phyloP scores from a whole-genome alignment of 92 coral and sea anemone genomes.

The Phenganax stokvisi region DNA sequence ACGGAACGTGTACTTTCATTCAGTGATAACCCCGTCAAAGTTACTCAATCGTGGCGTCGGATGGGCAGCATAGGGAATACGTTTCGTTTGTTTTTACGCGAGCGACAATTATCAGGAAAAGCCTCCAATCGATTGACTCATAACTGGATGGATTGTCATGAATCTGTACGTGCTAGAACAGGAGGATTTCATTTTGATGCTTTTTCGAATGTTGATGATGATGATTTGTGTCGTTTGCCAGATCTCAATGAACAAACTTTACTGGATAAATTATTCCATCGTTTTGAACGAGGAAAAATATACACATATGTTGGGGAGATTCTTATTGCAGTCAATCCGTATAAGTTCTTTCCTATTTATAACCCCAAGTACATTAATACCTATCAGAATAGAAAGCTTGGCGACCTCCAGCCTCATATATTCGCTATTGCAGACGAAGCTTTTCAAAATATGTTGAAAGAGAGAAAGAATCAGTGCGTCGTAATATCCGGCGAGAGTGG shows the following conservation, averaged over 20 bases:
- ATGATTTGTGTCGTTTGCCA: slow-evolving; percentile 80
- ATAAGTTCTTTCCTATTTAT: slow-evolving; percentile 94
- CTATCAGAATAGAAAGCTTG: slow-evolving; percentile 77
- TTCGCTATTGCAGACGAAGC: slow-evolving; percentile 98
- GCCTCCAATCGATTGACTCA: slow-evolving; percentile 59
- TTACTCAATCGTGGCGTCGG: slow-evolving; percentile 73
- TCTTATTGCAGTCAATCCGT: slow-evolving; percentile 92
- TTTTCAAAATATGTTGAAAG: slow-evolving; percentile 89
- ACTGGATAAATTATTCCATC: slow-evolving; percentile 66
- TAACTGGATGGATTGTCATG: slow-evolving; percentile 99
- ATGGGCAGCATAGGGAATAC: slow-evolving; percentile 64
- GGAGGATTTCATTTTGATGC: slow-evolving; percentile 65
- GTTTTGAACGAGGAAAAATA: slow-evolving; percentile 82
- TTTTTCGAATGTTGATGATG: slow-evolving; percentile 71
- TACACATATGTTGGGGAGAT: slow-evolving; percentile 98
- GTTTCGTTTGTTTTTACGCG: slow-evolving; percentile 76
- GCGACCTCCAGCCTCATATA: slow-evolving; percentile 93
- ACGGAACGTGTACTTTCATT: slow-evolving; percentile 69
- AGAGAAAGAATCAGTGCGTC: slow-evolving; percentile 85
- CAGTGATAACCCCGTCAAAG: slow-evolving; percentile 73
- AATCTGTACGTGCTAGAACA: slow-evolving; percentile 55
- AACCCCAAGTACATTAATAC: slow-evolving; percentile 89
- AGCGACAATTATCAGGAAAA: slow-evolving; percentile 49
- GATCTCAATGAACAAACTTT: slow-evolving; percentile 80
- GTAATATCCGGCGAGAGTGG: slow-evolving; percentile 99